phyloP scores from a whole-genome alignment of 2,113 vertebrate species.

The Neogale vison region DNA sequence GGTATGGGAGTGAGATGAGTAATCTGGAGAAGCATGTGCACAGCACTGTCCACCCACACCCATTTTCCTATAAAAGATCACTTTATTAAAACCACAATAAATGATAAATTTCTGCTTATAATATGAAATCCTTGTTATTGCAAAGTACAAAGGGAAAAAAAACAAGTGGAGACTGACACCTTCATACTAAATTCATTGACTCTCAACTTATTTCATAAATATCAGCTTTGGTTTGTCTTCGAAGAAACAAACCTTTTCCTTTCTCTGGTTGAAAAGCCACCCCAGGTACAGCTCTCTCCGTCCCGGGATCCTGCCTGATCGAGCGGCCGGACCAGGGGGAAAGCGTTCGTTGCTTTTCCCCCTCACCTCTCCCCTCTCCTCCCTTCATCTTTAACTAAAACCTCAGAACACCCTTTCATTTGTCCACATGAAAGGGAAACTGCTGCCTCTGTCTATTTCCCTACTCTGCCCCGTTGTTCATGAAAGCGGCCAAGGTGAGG shows the following conservation, averaged over 20 bases:
- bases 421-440: background rate
- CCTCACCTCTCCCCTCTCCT: background rate
- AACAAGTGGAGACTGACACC: background rate
- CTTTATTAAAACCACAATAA: background rate
- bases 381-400: background rate
- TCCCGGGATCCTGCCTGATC: background rate
- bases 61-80: background rate
- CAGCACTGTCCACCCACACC: too few relatives aligned
- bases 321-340: background rate
- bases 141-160: background rate
- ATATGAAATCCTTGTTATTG: background rate
- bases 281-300: background rate
- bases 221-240: background rate
- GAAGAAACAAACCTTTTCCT: background rate
- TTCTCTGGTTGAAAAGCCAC: background rate
- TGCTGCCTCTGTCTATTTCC: background rate
- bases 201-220: background rate
- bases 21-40: background rate
- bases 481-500: background rate
- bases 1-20: rapidly evolving
- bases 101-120: background rate
- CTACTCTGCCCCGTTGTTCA: background rate
- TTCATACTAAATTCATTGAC: background rate
- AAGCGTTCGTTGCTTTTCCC: too few relatives aligned
- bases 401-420: background rate